These are phyloP conservation scores for Plotosus lineatus DNA, from an alignment of 2,113 vertebrate species.

Conservation along the genomic window DNA sequence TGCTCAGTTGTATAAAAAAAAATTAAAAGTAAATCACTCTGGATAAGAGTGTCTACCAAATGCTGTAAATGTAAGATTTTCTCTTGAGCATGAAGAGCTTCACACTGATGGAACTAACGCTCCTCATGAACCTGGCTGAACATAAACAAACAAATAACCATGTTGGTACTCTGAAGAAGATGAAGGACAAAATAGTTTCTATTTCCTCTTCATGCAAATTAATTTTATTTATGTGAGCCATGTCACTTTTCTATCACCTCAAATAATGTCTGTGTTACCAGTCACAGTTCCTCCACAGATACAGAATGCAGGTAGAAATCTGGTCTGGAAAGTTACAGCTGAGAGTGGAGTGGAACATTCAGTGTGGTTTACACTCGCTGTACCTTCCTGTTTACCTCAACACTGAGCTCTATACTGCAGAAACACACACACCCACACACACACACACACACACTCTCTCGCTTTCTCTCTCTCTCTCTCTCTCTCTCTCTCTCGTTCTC, in stretches of 20 bases:
- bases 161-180: neutral
- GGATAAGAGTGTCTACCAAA: no score
- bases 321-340: neutral
- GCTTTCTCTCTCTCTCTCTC: no score
- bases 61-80: no score
- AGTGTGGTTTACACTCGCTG: neutral
- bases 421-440: neutral
- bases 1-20: no score
- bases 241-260: neutral
- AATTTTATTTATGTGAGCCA: neutral
- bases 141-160: neutral
- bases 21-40: no score
- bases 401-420: neutral
- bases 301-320: neutral
- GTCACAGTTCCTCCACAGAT: neutral
- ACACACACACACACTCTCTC: neutral
- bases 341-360: neutral
- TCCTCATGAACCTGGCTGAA: neutral
- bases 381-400: constrained; percentile 6
- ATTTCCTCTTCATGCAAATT: no score
- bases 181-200: neutral
- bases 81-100: neutral
- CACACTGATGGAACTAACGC: neutral
- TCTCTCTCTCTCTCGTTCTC: no score
- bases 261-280: no score